A percentile compares a stretch with the other conserved stretches of the same genome.
Conservation (phyloP, 1,140 invertebrate species). For the Phortica variegata region DNA sequence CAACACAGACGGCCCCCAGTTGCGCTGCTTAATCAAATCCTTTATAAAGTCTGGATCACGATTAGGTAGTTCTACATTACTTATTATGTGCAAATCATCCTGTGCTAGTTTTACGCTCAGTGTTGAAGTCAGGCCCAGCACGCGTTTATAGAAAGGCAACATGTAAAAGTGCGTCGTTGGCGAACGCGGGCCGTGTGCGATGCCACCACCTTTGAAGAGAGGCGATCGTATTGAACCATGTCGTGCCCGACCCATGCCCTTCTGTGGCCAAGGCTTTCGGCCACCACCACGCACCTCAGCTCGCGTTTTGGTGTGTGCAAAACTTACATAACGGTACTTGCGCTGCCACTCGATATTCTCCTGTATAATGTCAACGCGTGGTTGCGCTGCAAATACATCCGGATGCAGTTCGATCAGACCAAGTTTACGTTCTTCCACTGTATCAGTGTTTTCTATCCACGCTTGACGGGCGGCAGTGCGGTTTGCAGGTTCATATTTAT, state of each 20-base stretch:
- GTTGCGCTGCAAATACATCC: constrained; percentile 77
- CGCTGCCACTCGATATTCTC: constrained; percentile 88
- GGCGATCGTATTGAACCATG: constrained; percentile 91
- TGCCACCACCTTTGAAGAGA: constrained; percentile 77
- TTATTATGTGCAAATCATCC: constrained; percentile 92
- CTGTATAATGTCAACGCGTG: constrained; percentile 86
- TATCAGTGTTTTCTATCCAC: constrained; percentile 90
- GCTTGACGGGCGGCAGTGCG: constrained; percentile 65
- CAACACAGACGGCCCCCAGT: constrained; percentile 95
- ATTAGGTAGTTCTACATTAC: constrained; percentile 82
- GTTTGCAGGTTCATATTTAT: constrained; percentile 28
- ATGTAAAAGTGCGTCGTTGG: constrained; percentile 91
- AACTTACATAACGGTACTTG: constrained; percentile 77
- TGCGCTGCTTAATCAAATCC: constrained; percentile 77
- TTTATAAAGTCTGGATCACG: constrained; percentile 77
- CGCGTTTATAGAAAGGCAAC: constrained; percentile 74
- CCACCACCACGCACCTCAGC: constrained; percentile 86
- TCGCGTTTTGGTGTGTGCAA: constrained; percentile 71
- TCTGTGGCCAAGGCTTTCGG: constrained; percentile 94
- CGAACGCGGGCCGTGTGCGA: constrained; percentile 84
- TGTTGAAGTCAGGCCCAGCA: constrained; percentile 78
- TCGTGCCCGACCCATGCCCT: constrained; percentile 83
- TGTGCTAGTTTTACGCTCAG: constrained; percentile 91
- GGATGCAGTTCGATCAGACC: constrained; percentile 88
- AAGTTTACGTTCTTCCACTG: constrained; percentile 75